Conservation (phyloP, 2,888 invertebrate genomes). For the Oscheius sp. region DNA sequence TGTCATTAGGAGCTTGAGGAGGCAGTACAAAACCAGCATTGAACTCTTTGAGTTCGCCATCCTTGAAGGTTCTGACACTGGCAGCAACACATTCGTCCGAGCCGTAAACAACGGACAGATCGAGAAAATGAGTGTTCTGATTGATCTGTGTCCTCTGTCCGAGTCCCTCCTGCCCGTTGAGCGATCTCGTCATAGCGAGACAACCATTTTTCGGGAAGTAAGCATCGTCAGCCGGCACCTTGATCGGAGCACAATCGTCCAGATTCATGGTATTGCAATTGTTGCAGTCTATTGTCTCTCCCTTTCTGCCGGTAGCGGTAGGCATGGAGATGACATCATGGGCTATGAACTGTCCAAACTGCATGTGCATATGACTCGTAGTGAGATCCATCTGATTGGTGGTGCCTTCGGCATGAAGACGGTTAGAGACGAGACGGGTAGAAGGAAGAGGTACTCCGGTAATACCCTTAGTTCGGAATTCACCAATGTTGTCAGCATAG, state of each 20-base stretch:
- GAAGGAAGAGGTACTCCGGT: conserved; percentile 48
- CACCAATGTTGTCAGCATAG: conserved; percentile 76
- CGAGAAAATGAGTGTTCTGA: conserved; percentile 84
- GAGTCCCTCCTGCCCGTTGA: conserved; percentile 88
- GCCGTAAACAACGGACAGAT: conserved; percentile 86
- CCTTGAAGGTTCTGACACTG: conserved; percentile 81
- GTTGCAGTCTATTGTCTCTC: conserved; percentile 56
- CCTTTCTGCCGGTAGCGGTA: conserved; percentile 41
- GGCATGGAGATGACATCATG: conserved; percentile 90
- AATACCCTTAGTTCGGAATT: conserved; percentile 39
- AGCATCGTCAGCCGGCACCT: conserved; percentile 76
- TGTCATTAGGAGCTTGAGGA: conserved; percentile 26
- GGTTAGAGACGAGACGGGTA: conserved; percentile 49
- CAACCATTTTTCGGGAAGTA: conserved; percentile 76
- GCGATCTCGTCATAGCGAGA: conserved; percentile 91
- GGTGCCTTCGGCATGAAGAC: conserved; percentile 40
- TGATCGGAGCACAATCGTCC: conserved; percentile 88
- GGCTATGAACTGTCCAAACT: conserved; percentile 92
- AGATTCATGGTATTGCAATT: conserved; percentile 87
- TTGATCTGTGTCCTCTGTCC: conserved; percentile 54
- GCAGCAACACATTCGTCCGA: conserved; percentile 85
- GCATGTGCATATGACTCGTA: conserved; percentile 80
- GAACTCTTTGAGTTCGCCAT: conserved; percentile 43
- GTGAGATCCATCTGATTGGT: conserved; percentile 37
- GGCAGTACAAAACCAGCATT: conserved; percentile 36